These are phyloP conservation scores for Mormoops blainvillei DNA, from an alignment of 2,113 vertebrate species.

Conservation along the genomic window DNA sequence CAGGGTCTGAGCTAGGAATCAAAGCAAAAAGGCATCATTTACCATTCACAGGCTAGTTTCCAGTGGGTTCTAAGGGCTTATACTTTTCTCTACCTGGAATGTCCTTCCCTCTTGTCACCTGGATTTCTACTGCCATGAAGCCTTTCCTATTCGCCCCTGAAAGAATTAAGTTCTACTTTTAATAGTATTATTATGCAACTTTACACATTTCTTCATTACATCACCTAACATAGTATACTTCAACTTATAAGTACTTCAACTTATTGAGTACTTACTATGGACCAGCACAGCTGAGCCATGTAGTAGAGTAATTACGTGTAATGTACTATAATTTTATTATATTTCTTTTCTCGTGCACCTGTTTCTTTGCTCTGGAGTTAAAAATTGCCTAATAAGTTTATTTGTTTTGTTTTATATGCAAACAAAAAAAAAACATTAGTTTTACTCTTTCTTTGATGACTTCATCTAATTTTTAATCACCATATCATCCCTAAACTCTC, in stretches of 20 bases:
- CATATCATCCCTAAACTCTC: background rate
- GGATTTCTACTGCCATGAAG: background rate
- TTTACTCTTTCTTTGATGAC: background rate
- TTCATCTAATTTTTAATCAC: background rate
- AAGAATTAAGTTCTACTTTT: background rate
- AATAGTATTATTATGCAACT: background rate
- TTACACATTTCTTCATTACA: background rate
- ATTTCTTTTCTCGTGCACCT: background rate
- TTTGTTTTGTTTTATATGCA: background rate
- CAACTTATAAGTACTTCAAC: background rate
- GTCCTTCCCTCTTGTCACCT: background rate
- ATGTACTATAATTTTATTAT: background rate
- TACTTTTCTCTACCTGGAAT: background rate
- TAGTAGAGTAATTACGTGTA: background rate
- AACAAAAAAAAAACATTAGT: background rate
- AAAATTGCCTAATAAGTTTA: background rate
- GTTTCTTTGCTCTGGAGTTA: background rate
- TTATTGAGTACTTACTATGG: background rate
- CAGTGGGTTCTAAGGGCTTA: conserved; percentile 16
- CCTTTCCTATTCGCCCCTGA: background rate
- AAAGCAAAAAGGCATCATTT: conserved; percentile 67
- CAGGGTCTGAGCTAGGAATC: conserved; percentile 65
- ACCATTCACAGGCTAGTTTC: conserved; percentile 51
- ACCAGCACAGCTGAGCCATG: background rate
- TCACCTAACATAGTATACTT: background rate